Evolutionary conservation across 2,113 vertebrate species (phyloP), one percentile per base, ranked within the genome.

Genomic region (Chaetops frenatus): DNA sequence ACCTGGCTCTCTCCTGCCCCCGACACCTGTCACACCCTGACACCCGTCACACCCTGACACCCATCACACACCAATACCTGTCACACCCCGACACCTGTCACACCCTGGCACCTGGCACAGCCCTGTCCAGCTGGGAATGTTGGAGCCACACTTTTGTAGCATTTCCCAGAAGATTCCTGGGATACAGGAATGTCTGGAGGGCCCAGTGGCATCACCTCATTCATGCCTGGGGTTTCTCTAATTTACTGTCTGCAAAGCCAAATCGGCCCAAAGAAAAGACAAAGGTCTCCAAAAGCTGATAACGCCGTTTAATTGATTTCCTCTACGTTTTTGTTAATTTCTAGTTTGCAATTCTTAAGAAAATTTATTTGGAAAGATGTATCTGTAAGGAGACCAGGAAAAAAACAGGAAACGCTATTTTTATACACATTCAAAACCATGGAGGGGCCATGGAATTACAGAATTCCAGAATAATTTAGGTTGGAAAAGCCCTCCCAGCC

Each of bases 401-500:
- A 54, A 44, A 69, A 23, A n/a, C 2, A 3, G 24, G 12, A 33
- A 54, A 36, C 12, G 3, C 13, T 15, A 6, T 27, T 48, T n/a
- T 58, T 38, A 66, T 8, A 15, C 23, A 13, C 0, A 1, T n/a
- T 31, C 13, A n/a, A 71, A 89, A 15, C 9, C 18, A 5, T 3
- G 10, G 11, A 42, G 21, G 7, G 23, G 15, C 10, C 27, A 4
- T 0, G 22, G 44, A 33, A 36, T 27, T 9, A 2, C 31, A 67
- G 35, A 58, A 76, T 36, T 2, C 13, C 21, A 4, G 22, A 2
- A 5, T 18, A 17, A 2, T 0, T 60, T 3, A 5, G 11, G 18
- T 0, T 36, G 72, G 62, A 12, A 51, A 77, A 51, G 7, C 25
- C 25, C 61, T 58, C 17, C 33, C 3, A 58, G 61, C 3, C 24